Base-by-base conservation (phyloP, 2,113 vertebrate species). In the Hypocryptadius cinnamomeus region DNA sequence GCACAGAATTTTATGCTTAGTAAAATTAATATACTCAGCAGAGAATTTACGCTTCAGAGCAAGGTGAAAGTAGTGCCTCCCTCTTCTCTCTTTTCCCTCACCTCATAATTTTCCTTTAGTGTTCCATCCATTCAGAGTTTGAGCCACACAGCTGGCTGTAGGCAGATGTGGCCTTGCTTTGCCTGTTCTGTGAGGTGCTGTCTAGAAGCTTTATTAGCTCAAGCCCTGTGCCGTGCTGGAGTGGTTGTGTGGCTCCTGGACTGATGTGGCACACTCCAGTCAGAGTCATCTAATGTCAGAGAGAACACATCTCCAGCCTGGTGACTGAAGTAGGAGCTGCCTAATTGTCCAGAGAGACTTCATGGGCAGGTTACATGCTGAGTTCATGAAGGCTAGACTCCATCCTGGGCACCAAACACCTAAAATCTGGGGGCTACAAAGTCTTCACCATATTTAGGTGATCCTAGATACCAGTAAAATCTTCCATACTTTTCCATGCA, bases 281-380 rank as follows among this genome's bases (percentile, higher is more conserved):
- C 18, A 28, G 47, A 66, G 60, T 1, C 44, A 59, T 5, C 15
- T 17, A 22, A 44, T 0, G 0, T 7, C 39, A 71, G 33, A 60
- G 21, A 30, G 66, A 83, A 10, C 1, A 1, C 11, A 22, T 35
- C 64, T 70, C 35, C 64, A 60, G n/a, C 35, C 13, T 64, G 74
- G 31, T 39, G 37, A 27, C 53, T 39, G 11, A 44, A 61, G 59
- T 0, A 74, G 40, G 33, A 93, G 44, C 19, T 63, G 35, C 44
- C 44, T 65, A 35, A 35, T 47, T 61, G 19, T 77, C 42, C 47
- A 48, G 39, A 44, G 35, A 87, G 33, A 23, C 14, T 28, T 66
- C 61, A 53, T 12, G 71, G 20, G 23, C 39, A 85, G 30, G 5
- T 64, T 51, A 35, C 6, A 4, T 15, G 11, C 19, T 42, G 12